phyloP scores from a whole-genome alignment of 2,113 vertebrate genomes.

The Falcunculus frontatus region DNA sequence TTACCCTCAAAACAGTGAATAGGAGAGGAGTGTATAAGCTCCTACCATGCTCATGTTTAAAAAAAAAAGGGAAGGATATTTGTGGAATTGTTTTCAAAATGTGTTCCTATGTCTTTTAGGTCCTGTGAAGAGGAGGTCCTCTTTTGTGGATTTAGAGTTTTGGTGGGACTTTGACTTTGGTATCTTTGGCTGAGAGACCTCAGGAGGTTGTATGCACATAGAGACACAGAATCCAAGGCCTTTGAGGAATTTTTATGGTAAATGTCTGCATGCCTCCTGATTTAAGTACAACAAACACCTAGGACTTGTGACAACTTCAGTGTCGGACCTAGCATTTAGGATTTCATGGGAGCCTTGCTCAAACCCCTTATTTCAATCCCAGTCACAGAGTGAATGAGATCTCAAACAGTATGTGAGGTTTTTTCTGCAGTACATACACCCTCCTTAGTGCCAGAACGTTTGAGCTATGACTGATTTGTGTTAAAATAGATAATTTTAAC shows the following conservation, averaged over 20 bases:
- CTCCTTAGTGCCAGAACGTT: neutral
- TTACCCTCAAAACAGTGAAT: neutral
- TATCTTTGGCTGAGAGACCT: neutral
- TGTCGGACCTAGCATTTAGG: neutral
- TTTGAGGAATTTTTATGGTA: neutral
- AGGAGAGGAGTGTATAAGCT: neutral
- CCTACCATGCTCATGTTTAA: neutral
- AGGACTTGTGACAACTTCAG: neutral
- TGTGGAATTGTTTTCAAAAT: neutral
- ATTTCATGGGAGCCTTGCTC: neutral
- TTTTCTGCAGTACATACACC: neutral
- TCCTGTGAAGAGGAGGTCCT: neutral
- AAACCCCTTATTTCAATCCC: neutral
- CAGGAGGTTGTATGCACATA: neutral
- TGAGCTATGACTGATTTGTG: neutral
- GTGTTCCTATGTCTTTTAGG: neutral
- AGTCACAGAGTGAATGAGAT: neutral
- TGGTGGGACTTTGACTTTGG: neutral
- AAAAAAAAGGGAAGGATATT: neutral
- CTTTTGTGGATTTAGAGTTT: neutral
- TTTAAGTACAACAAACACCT: neutral
- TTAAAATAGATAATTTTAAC: neutral
- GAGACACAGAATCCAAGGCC: neutral
- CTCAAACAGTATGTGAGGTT: neutral
- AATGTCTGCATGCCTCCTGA: neutral